These are phyloP conservation scores for Leucophora obtusa DNA, from an alignment of 2,888 invertebrate genomes.

Conservation along the genomic window DNA sequence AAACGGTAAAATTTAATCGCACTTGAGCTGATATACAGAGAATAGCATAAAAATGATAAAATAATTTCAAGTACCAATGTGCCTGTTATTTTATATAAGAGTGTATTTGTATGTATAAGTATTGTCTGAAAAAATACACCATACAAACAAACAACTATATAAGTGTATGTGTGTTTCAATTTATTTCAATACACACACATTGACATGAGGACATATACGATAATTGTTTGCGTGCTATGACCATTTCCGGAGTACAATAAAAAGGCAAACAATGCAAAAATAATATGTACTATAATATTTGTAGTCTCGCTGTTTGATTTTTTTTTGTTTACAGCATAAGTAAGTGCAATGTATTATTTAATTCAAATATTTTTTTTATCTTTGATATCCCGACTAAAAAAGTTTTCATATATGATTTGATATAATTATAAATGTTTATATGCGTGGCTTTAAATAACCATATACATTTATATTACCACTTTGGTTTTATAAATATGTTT, in stretches of 20 bases:
- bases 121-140: neutral
- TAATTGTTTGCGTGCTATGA: slow-evolving; percentile 38
- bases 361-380: slow-evolving; percentile 7
- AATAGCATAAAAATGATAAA: neutral
- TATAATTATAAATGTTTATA: no score
- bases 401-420: no score
- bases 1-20: slow-evolving; percentile 55
- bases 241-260: slow-evolving; percentile 39
- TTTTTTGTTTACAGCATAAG: neutral
- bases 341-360: neutral
- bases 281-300: neutral
- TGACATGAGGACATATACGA: neutral
- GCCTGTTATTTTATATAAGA: neutral
- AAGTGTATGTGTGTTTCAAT: no score
- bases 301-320: neutral
- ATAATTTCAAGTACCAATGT: neutral
- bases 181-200: neutral
- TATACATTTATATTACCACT: no score
- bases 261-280: slow-evolving; percentile 23
- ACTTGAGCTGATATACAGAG: slow-evolving; percentile 22
- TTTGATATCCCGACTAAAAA: no score
- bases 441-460: no score
- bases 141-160: neutral
- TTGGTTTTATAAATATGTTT: no score
- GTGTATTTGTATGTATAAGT: neutral